A percentile compares a stretch with the other conserved stretches of the same genome.
These are phyloP conservation scores for Colostygia pectinataria DNA, from an alignment of 2,888 invertebrate species.

Conservation along the genomic window DNA sequence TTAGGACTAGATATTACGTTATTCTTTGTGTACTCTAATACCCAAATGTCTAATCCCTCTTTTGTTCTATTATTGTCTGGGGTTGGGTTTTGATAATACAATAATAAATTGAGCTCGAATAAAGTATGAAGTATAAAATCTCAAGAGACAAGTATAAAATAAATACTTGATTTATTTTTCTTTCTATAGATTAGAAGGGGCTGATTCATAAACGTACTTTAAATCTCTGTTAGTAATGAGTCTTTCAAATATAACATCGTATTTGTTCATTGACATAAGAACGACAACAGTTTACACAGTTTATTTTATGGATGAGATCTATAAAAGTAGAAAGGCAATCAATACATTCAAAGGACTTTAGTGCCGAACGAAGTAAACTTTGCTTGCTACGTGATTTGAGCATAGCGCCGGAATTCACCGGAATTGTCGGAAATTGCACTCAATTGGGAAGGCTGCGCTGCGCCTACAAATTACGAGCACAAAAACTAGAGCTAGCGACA, in stretches of 20 bases:
- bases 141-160: not conserved
- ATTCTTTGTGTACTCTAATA: not conserved
- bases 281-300: too few relatives aligned
- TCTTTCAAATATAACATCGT: too few relatives aligned
- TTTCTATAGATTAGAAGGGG: not conserved
- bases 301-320: too few relatives aligned
- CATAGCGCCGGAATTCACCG: slow-evolving; percentile 39
- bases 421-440: slow-evolving; percentile 59
- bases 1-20: not conserved
- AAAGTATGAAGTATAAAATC: not conserved
- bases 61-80: not conserved
- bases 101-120: not conserved
- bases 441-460: slow-evolving; percentile 52
- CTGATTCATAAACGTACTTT: too few relatives aligned
- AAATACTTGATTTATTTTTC: not conserved
- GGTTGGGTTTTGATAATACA: not conserved
- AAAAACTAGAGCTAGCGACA: slow-evolving; percentile 27
- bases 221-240: too few relatives aligned
- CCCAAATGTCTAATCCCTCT: not conserved
- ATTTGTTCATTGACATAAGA: too few relatives aligned
- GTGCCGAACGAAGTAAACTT: slow-evolving; percentile 28
- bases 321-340: slow-evolving; percentile 4
- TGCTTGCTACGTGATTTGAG: slow-evolving; percentile 41
- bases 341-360: not conserved
- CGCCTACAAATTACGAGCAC: slow-evolving; percentile 49